phyloP scores from a whole-genome alignment of 2,888 invertebrate species.

The Iphiclides podalirius region DNA sequence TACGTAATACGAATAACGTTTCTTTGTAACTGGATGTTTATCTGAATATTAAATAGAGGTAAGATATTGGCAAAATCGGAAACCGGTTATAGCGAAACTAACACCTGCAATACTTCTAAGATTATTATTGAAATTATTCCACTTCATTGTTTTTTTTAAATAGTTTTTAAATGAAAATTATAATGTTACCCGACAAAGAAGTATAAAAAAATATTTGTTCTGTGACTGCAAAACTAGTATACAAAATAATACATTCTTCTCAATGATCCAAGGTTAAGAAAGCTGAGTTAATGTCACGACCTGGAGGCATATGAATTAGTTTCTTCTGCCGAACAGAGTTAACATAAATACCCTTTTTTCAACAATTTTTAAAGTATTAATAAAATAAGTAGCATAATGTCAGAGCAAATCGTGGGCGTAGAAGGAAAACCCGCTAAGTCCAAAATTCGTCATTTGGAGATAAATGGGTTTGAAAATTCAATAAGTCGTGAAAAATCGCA shows the following conservation, averaged over 20 bases:
- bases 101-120: conserved; percentile 57
- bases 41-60: conserved; percentile 21
- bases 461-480: too few species aligned
- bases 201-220: conserved; percentile 38
- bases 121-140: conserved; percentile 38
- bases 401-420: too few species aligned
- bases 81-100: conserved; percentile 23
- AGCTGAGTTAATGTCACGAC: conserved; percentile 38
- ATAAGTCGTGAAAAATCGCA: too few species aligned
- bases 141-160: conserved; percentile 35
- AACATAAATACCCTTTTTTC: too few species aligned
- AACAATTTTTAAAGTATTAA: too few species aligned
- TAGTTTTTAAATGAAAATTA: conserved; percentile 30
- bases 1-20: too few species aligned
- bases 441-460: too few species aligned
- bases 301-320: conserved; percentile 19
- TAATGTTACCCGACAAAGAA: background rate
- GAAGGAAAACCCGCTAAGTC: too few species aligned
- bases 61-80: conserved; percentile 26
- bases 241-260: conserved; percentile 31
- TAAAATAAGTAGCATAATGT: too few species aligned
- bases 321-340: too few species aligned
- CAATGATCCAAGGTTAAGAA: conserved; percentile 49
- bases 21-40: conserved; percentile 13
- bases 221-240: conserved; percentile 37